phyloP scores from a whole-genome alignment of 2,797 vertebrate species.

The Hippocampus kuda region DNA sequence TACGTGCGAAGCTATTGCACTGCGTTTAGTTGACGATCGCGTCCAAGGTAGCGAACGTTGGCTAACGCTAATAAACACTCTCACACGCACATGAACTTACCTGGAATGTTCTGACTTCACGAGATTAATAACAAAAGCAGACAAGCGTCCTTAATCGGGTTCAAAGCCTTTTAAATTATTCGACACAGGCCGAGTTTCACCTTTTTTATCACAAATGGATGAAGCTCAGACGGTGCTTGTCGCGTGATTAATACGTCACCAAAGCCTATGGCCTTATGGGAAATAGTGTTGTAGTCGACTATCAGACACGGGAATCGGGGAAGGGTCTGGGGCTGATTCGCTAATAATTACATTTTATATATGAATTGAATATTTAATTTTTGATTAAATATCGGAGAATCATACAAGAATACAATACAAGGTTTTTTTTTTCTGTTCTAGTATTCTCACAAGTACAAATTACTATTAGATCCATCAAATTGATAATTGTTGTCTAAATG shows the following conservation, averaged over 20 bases:
- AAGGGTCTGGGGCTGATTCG: too few relatives aligned
- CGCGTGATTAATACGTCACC: constrained; percentile 48
- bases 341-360: too few relatives aligned
- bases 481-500: background rate
- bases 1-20: background rate
- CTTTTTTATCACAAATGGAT: background rate
- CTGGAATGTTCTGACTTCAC: constrained; percentile 18
- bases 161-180: accelerated
- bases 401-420: too few relatives aligned
- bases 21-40: background rate
- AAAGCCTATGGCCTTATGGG: constrained; percentile 41
- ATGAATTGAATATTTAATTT: too few relatives aligned
- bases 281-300: constrained; percentile 23
- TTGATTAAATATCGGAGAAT: too few relatives aligned
- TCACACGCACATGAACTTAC: constrained; percentile 26
- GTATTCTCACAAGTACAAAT: background rate
- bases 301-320: background rate
- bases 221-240: constrained; percentile 8
- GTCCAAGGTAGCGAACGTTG: constrained; percentile 28
- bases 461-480: background rate
- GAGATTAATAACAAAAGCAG: background rate
- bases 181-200: accelerated
- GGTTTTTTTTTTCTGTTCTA: too few relatives aligned
- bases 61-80: background rate
- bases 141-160: accelerated